Conservation (phyloP, 2,888 invertebrate genomes). For the Eupithecia subfuscata region DNA sequence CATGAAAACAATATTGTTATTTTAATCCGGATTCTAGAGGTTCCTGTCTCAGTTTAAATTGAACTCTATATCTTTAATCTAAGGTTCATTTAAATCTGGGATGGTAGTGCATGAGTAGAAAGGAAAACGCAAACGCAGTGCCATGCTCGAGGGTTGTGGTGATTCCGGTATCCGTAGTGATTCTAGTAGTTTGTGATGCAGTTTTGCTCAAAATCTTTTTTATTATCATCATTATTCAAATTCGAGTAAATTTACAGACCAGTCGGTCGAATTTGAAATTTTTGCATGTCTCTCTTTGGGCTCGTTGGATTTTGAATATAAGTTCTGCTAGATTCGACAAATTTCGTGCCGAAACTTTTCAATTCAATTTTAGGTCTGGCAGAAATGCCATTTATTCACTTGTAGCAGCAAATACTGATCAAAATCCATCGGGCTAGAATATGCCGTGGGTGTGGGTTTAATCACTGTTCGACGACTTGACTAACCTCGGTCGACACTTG, state of each 20-base stretch:
- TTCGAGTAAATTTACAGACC: slow-evolving; percentile 42
- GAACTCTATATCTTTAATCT: slow-evolving; percentile 17
- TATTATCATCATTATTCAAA: slow-evolving; percentile 63
- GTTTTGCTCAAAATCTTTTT: slow-evolving; percentile 77
- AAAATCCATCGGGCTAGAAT: slow-evolving; percentile 44
- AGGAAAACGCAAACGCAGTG: slow-evolving; percentile 65
- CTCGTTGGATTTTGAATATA: slow-evolving; percentile 60
- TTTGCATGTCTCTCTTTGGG: slow-evolving; percentile 66
- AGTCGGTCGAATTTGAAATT: slow-evolving; percentile 47
- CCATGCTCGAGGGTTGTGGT: slow-evolving; percentile 81
- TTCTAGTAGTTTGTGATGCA: slow-evolving; percentile 76
- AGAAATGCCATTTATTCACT: neutral
- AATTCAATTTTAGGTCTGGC: neutral
- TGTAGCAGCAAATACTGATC: neutral
- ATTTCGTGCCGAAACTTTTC: neutral
- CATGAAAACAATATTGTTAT: slow-evolving; percentile 28
- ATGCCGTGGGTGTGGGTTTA: slow-evolving; percentile 61
- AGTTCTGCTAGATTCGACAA: neutral
- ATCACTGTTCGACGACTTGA: slow-evolving; percentile 29
- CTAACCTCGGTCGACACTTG: slow-evolving; percentile 50
- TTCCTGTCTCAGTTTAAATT: slow-evolving; percentile 29
- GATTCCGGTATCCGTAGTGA: slow-evolving; percentile 59
- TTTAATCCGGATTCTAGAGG: slow-evolving; percentile 30
- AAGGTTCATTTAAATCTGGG: slow-evolving; percentile 42
- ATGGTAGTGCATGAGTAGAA: slow-evolving; percentile 79